Conservation (phyloP, 2,113 vertebrate genomes). For the Chlamydotis undulata region DNA sequence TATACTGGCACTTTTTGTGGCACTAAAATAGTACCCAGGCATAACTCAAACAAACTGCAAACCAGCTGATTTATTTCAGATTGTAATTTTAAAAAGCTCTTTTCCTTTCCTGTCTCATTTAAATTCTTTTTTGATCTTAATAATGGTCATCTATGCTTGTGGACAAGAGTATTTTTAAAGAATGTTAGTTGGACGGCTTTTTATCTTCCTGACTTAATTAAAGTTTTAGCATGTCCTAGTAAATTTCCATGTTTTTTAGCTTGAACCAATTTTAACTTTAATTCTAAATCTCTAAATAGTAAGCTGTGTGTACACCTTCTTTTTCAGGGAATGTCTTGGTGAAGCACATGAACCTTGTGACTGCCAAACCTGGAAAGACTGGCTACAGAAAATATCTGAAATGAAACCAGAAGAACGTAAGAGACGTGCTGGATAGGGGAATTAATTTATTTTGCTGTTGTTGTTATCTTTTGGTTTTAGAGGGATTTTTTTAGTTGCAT, state of each 20-base stretch:
- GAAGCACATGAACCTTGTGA: constrained; percentile 98
- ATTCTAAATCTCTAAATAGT: not conserved
- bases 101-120: not conserved
- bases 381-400: constrained; percentile 94
- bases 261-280: not conserved
- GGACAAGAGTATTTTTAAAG: not conserved
- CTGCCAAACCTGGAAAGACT: constrained; percentile 95
- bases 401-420: constrained; percentile 98
- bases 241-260: not conserved
- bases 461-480: not conserved
- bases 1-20: not conserved
- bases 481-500: not conserved
- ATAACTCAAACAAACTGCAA: not conserved
- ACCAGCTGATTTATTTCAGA: not conserved
- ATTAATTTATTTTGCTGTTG: rapidly evolving
- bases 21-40: not conserved
- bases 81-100: not conserved
- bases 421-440: not conserved
- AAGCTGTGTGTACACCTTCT: not conserved
- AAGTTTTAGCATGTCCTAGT: not conserved
- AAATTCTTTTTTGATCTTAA: not conserved
- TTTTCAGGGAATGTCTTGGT: constrained; percentile 92
- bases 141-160: not conserved
- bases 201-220: not conserved
- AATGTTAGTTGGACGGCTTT: not conserved